Conservation (phyloP, 2,888 invertebrate genomes). For the Dione vanillae region DNA sequence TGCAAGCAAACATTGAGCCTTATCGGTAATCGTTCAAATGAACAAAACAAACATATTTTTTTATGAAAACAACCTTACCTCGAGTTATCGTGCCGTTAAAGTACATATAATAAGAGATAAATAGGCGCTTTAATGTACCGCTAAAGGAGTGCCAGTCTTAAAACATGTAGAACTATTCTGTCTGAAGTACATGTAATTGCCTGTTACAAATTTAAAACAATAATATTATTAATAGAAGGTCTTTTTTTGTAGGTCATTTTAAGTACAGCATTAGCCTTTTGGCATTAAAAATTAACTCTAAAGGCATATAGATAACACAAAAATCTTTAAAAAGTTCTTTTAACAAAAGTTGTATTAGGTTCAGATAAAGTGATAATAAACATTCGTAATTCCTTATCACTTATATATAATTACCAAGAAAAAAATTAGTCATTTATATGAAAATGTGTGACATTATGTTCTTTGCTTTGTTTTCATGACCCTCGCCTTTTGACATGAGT, state of each 20-base stretch:
- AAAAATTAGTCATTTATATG: background rate
- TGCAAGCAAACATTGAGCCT: slow-evolving; percentile 10
- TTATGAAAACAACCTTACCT: slow-evolving; percentile 28
- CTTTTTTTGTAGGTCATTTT: background rate
- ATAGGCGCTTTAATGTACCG: slow-evolving; percentile 15
- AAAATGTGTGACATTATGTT: background rate
- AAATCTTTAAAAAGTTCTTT: too few relatives aligned
- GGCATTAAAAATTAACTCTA: background rate
- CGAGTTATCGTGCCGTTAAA: slow-evolving; percentile 24
- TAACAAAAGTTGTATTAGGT: too few relatives aligned
- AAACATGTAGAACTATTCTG: background rate
- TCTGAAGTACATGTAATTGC: background rate
- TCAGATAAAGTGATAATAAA: too few relatives aligned
- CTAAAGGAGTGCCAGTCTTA: background rate
- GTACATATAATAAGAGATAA: slow-evolving; percentile 23
- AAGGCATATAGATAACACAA: too few relatives aligned
- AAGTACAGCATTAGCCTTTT: too few relatives aligned
- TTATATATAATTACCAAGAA: too few relatives aligned
- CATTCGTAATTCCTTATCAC: too few relatives aligned
- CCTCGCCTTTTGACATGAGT: background rate
- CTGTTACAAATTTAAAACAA: background rate
- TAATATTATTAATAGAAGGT: background rate
- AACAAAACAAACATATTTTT: slow-evolving; percentile 27
- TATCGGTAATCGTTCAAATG: slow-evolving; percentile 29
- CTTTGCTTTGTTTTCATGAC: too few relatives aligned